Percentiles rank a stretch among this genome's conserved stretches.
Evolutionary conservation across 1,140 invertebrate genomes (phyloP).

Genomic region (Drosophila simulans): DNA sequence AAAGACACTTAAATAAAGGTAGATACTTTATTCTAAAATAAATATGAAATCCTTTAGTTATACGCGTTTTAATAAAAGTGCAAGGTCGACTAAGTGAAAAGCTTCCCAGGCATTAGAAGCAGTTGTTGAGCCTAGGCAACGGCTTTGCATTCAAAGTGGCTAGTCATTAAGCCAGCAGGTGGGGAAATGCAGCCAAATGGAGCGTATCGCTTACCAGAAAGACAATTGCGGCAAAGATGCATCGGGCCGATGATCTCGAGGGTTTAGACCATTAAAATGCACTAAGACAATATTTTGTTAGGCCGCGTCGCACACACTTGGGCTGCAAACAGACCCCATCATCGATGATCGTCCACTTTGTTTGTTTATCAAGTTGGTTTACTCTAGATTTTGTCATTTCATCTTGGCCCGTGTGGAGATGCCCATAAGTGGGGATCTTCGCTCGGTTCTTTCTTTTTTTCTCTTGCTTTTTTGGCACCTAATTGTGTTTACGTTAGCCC

Average conservation of each 20-base stretch:
- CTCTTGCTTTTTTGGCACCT: slow-evolving; percentile 59
- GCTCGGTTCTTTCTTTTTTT: not conserved
- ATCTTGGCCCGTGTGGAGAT: slow-evolving; percentile 61
- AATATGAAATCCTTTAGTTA: too few relatives aligned
- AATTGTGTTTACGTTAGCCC: slow-evolving; percentile 83
- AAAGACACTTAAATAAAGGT: too few relatives aligned
- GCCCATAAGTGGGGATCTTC: slow-evolving; percentile 23
- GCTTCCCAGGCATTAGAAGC: not conserved
- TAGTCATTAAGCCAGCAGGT: slow-evolving; percentile 69
- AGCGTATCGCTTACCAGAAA: slow-evolving; percentile 67
- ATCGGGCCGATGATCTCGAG: slow-evolving; percentile 42
- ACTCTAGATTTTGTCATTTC: slow-evolving; percentile 81
- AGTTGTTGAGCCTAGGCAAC: slow-evolving; percentile 20
- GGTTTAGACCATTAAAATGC: slow-evolving; percentile 73
- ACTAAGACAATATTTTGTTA: slow-evolving; percentile 80
- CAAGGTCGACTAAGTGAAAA: not conserved
- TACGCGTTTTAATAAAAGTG: too few relatives aligned
- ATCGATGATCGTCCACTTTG: slow-evolving; percentile 46
- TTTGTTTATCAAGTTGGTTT: slow-evolving; percentile 69
- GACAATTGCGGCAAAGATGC: slow-evolving; percentile 77
- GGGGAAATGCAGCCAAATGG: slow-evolving; percentile 3
- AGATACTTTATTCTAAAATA: too few relatives aligned
- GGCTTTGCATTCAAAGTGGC: slow-evolving; percentile 72
- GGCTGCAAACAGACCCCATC: slow-evolving; percentile 41
- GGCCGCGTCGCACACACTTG: slow-evolving; percentile 50